phyloP scores from a whole-genome alignment of 2,797 vertebrate species.

The Sylvia borin region DNA sequence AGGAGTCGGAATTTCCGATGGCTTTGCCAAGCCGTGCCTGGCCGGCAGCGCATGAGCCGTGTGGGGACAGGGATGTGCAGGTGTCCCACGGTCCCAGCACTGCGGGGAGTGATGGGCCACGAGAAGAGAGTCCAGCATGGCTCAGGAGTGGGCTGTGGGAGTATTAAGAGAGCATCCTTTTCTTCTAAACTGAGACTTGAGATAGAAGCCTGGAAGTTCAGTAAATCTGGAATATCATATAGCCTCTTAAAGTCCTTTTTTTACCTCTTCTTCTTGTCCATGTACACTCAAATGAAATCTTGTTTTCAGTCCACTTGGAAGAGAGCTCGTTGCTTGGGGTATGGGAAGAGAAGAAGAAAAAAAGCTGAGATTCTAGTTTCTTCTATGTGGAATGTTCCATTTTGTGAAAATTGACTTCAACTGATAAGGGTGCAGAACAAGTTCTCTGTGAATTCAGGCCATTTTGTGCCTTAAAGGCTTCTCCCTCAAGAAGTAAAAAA shows the following conservation, averaged over 20 bases:
- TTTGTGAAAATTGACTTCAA: neutral
- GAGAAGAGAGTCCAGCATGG: neutral
- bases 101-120: neutral
- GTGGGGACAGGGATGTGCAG: neutral
- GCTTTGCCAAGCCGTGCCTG: neutral
- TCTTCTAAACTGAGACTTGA: neutral
- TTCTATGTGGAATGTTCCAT: neutral
- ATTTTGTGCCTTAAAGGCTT: constrained; percentile 18
- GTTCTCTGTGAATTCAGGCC: constrained; percentile 8
- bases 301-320: neutral
- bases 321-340: neutral
- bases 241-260: neutral
- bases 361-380: neutral
- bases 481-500: neutral
- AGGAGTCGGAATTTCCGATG: neutral
- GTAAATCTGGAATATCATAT: neutral
- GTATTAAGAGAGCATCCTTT: neutral
- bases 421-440: fast-evolving
- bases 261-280: neutral
- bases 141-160: neutral
- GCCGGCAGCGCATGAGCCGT: fast-evolving
- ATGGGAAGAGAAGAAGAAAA: neutral
- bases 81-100: neutral
- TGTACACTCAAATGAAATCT: neutral
- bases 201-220: neutral